Evolutionary conservation across 2,113 vertebrate genomes (phyloP).

Genomic region (Dipodomys spectabilis): DNA sequence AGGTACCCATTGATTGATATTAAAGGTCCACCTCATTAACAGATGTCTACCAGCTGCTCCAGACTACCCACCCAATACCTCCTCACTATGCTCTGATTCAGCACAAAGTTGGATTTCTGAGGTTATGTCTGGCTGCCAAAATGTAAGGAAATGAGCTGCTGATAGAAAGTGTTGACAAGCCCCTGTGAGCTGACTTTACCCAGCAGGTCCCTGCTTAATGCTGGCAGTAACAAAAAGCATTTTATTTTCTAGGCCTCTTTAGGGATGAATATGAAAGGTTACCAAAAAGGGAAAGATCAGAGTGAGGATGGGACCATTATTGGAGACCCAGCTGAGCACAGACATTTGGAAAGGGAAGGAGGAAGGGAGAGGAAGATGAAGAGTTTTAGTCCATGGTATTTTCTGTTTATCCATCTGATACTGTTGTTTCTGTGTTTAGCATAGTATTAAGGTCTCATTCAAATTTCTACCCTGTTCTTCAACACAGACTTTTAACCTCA

Average conservation of each 20-base stretch:
- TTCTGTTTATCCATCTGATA: neutral
- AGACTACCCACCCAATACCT: no score
- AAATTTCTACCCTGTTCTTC: neutral
- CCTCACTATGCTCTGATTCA: neutral
- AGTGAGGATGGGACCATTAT: neutral
- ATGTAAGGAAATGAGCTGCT: neutral
- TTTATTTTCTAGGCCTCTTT: conserved; percentile 40
- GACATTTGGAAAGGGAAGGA: neutral
- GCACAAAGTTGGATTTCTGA: neutral
- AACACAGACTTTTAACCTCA: neutral
- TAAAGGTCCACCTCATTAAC: neutral
- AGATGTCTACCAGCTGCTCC: neutral
- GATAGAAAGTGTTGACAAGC: conserved; percentile 53
- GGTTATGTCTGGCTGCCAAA: neutral
- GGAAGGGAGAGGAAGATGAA: neutral
- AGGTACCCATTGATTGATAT: no score
- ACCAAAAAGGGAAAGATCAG: neutral
- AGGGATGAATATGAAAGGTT: neutral
- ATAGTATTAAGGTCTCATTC: neutral
- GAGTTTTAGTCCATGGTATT: neutral
- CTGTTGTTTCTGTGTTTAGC: neutral
- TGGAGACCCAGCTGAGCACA: neutral
- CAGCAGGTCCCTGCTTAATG: conserved; percentile 56
- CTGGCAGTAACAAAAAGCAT: conserved; percentile 44
- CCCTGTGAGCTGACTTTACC: conserved; percentile 44